Percentiles rank a stretch among this genome's conserved stretches.
phyloP scores from a whole-genome alignment of 2,113 vertebrate genomes.

The Cyrtonyx montezumae region DNA sequence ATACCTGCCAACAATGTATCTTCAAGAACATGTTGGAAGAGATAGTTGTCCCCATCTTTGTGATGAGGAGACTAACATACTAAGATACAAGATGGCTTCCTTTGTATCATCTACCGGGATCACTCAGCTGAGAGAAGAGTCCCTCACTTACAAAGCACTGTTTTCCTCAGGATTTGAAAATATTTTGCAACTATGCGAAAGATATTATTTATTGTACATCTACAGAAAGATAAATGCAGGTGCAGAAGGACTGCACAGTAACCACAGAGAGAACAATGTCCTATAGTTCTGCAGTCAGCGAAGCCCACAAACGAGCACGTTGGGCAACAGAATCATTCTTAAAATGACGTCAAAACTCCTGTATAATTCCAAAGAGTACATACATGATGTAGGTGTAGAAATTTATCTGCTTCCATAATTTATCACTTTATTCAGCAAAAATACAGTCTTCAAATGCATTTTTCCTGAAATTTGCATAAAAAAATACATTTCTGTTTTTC shows the following conservation, averaged over 20 bases:
- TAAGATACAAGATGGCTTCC: not conserved
- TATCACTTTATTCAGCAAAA: constrained; percentile 20
- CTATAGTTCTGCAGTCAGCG: not conserved
- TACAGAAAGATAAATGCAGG: not conserved
- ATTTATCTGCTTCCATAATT: not conserved
- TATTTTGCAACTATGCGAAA: not conserved
- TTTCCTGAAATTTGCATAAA: constrained; percentile 15
- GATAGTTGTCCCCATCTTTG: not conserved
- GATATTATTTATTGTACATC: not conserved
- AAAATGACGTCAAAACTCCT: not conserved
- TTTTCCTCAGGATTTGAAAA: not conserved
- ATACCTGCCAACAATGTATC: not conserved
- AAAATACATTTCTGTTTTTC: not conserved
- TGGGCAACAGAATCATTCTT: not conserved
- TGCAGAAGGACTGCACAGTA: not conserved
- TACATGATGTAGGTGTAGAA: not conserved
- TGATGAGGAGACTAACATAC: not conserved
- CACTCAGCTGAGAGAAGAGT: not conserved
- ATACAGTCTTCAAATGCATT: not conserved
- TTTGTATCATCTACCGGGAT: not conserved
- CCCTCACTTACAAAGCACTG: not conserved
- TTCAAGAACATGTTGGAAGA: not conserved
- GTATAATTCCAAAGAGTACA: not conserved
- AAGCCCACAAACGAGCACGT: not conserved
- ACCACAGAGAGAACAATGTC: not conserved